phyloP scores from a whole-genome alignment of 2,888 invertebrate species.

The Lycophotia porphyrea region DNA sequence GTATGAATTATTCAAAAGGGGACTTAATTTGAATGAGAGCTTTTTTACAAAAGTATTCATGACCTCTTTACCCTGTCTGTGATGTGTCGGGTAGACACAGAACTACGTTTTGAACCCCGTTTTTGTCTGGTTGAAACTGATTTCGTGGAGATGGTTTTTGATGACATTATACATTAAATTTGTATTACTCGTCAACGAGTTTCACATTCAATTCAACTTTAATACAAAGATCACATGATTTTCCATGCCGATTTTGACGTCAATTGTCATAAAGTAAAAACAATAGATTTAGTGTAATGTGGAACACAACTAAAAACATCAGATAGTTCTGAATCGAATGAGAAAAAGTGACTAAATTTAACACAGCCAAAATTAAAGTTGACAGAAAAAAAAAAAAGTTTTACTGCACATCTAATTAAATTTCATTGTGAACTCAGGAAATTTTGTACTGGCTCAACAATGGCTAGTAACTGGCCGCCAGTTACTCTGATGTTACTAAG shows the following conservation, averaged over 20 bases:
- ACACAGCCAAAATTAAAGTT: not conserved
- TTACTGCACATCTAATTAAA: not conserved
- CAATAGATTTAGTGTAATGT: too few species aligned
- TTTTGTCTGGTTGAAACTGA: slow-evolving; percentile 26
- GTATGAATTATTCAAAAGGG: slow-evolving; percentile 66
- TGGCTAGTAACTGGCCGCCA: not conserved
- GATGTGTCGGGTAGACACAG: slow-evolving; percentile 17
- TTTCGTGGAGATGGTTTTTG: slow-evolving; percentile 9
- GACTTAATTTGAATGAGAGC: slow-evolving; percentile 69
- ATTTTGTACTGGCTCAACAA: not conserved
- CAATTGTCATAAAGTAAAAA: not conserved
- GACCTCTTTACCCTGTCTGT: slow-evolving; percentile 53
- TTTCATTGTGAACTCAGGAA: not conserved
- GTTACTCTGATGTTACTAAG: slow-evolving; percentile 21
- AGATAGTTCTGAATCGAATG: too few species aligned
- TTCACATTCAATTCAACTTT: not conserved
- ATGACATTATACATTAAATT: not conserved
- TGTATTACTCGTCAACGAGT: not conserved
- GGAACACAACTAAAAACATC: too few species aligned
- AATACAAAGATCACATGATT: not conserved
- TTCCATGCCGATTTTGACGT: not conserved
- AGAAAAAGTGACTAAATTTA: not conserved
- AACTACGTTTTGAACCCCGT: slow-evolving; percentile 5
- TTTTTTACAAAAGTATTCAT: slow-evolving; percentile 67
- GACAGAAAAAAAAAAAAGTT: too few species aligned